Percentiles rank a stretch among this genome's conserved stretches.
phyloP scores from a whole-genome alignment of 2,888 invertebrate genomes.

The Polylopha cassiicola region DNA sequence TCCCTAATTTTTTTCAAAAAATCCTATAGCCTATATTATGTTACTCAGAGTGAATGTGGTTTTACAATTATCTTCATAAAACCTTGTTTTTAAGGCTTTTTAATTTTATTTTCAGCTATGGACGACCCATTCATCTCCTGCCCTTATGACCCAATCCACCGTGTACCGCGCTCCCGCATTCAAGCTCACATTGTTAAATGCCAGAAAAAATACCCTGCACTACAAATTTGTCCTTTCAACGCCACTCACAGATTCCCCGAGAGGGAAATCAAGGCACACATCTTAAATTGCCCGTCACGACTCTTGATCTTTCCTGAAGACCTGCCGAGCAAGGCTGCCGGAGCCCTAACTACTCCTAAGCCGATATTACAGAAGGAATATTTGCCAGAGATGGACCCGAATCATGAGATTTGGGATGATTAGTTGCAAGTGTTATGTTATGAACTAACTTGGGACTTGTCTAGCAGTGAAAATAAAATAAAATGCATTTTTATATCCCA shows the following conservation, averaged over 20 bases:
- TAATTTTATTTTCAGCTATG: constrained; percentile 30
- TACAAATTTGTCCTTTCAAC: constrained; percentile 74
- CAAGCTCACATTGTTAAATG: constrained; percentile 77
- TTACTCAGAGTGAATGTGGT: no score
- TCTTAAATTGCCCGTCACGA: constrained; percentile 32
- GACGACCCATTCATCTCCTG: constrained; percentile 61
- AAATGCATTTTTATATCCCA: no score
- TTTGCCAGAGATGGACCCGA: constrained; percentile 39
- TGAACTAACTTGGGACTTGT: no score
- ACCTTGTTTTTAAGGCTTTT: no score
- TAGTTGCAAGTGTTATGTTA: constrained; percentile 20
- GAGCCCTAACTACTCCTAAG: constrained; percentile 28
- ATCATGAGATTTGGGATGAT: constrained; percentile 50
- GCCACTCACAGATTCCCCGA: constrained; percentile 67
- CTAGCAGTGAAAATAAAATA: no score
- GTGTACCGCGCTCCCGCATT: constrained; percentile 65
- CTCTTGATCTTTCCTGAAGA: constrained; percentile 29
- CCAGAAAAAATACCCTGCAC: constrained; percentile 54
- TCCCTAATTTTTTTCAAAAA: no score
- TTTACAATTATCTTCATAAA: no score
- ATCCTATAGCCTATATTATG: no score
- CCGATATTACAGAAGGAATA: constrained; percentile 35
- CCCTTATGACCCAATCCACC: constrained; percentile 73
- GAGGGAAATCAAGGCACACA: constrained; percentile 44
- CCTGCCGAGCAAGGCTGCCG: constrained; percentile 15